Conservation (phyloP, 2,888 invertebrate genomes). For the Xanthorhoe designata region DNA sequence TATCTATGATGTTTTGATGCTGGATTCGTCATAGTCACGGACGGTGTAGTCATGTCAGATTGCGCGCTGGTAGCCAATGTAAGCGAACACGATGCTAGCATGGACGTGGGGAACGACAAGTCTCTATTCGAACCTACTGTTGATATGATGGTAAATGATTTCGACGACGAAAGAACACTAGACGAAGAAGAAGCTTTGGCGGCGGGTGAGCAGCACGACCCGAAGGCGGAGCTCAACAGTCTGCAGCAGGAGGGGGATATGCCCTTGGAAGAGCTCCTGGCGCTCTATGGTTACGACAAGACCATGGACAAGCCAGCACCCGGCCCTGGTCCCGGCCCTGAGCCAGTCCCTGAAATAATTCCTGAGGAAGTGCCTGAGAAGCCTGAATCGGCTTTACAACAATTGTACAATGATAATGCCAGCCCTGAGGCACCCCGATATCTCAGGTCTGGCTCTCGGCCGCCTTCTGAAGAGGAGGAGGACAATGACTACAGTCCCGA, state of each 20-base stretch:
- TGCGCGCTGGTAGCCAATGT: constrained; percentile 83
- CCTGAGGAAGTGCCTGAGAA: constrained; percentile 72
- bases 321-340: constrained; percentile 57
- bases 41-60: constrained; percentile 82
- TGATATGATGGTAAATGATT: constrained; percentile 99
- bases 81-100: constrained; percentile 84
- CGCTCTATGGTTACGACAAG: constrained; percentile 92
- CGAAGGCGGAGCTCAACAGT: constrained; percentile 94
- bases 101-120: constrained; percentile 84
- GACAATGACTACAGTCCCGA: constrained; percentile 94
- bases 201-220: constrained; percentile 93
- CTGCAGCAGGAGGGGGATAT: constrained; percentile 97
- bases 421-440: constrained; percentile 78
- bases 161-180: constrained; percentile 98
- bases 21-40: constrained; percentile 62
- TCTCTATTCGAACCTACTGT: constrained; percentile 95
- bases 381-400: constrained; percentile 79
- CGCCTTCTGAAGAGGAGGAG: constrained; percentile 93
- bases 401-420: constrained; percentile 72
- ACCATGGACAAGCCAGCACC: constrained; percentile 73
- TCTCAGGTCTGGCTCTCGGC: constrained; percentile 88
- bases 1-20: constrained; percentile 69
- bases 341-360: constrained; percentile 69
- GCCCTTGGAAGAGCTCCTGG: constrained; percentile 96
- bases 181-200: constrained; percentile 99